Conservation (phyloP, 2,113 vertebrate genomes). For the Tragelaphus buxtoni region DNA sequence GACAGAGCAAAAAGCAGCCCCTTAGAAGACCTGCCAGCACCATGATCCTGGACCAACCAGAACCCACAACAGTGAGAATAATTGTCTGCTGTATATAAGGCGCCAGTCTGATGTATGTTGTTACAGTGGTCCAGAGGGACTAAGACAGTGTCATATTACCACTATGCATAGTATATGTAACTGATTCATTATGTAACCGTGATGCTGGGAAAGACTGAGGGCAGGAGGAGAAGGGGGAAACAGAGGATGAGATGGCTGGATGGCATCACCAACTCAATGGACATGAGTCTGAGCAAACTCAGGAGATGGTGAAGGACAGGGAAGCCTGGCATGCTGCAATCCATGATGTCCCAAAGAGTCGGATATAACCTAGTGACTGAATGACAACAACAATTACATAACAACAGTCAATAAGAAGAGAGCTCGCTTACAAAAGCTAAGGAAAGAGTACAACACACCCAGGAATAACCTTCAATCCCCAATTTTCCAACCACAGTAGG, state of each 20-base stretch:
- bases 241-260: neutral
- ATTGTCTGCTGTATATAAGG: neutral
- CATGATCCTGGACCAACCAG: neutral
- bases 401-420: neutral
- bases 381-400: neutral
- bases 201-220: neutral
- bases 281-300: neutral
- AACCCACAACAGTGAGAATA: neutral
- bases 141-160: neutral
- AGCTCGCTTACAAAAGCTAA: neutral
- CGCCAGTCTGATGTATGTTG: neutral
- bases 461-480: neutral
- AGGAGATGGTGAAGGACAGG: neutral
- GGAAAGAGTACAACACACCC: neutral
- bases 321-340: neutral
- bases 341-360: neutral
- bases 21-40: neutral
- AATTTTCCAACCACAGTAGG: neutral
- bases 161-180: neutral
- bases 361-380: rapidly evolving
- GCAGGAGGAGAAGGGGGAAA: neutral
- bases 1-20: neutral
- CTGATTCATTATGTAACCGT: neutral
- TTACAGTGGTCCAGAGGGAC: neutral
- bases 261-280: neutral